Conservation (phyloP, 1,140 invertebrate genomes). For the Trichomalopsis sarcophagae region DNA sequence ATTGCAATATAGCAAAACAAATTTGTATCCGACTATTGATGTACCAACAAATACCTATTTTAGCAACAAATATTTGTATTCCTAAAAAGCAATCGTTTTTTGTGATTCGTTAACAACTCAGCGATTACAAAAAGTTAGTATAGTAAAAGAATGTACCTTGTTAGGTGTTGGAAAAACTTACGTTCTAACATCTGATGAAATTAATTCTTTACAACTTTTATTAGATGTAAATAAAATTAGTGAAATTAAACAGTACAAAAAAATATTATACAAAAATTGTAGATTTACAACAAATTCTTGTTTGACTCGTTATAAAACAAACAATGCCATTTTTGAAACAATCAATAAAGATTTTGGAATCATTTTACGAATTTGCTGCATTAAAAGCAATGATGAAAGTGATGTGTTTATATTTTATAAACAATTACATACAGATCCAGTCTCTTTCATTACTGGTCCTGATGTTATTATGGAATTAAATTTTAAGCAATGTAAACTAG, state of each 20-base stretch:
- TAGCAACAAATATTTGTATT: constrained; percentile 7
- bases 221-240: constrained; percentile 6
- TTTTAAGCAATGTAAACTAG: background rate
- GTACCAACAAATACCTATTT: constrained; percentile 11
- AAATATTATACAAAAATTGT: constrained; percentile 5
- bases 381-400: background rate
- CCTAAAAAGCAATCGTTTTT: background rate
- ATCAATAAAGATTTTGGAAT: constrained; percentile 1
- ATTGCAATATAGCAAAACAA: constrained; percentile 11
- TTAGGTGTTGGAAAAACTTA: constrained; percentile 11
- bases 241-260: background rate
- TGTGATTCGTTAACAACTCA: background rate
- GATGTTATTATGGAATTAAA: background rate
- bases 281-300: constrained; percentile 3
- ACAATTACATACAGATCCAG: background rate
- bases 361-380: background rate
- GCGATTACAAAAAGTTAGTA: constrained; percentile 4
- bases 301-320: background rate
- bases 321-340: background rate
- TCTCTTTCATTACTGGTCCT: background rate
- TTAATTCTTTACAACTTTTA: background rate
- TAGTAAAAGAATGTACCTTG: background rate
- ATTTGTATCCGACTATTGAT: background rate
- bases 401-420: constrained; percentile 13
- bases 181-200: background rate